Base-by-base conservation (phyloP, 2,113 vertebrate species). In the Phrynosoma platyrhinos region DNA sequence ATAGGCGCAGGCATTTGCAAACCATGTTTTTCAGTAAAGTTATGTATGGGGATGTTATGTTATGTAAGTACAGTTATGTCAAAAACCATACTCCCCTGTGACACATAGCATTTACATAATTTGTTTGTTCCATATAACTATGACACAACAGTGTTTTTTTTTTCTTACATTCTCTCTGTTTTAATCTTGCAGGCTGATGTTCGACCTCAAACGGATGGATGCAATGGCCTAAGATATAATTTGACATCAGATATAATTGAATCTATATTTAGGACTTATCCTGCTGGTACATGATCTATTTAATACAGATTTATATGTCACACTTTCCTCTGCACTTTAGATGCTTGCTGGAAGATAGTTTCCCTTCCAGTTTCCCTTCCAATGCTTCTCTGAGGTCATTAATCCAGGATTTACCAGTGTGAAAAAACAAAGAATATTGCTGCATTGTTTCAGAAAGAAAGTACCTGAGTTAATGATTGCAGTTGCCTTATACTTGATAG, bases 201-300 rank as follows among this genome's bases (percentile, higher is more conserved):
- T 88, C 97, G 99, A 91, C 99, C 99, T 90, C 98, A 99, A 94
- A 99, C 99, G 53, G 99, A 99, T 69, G 99, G 99, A 82, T 99
- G 99, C 95, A 99, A 99, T 27, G 99, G 99, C 69, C 95, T 99
- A 93, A 97, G 98, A 96, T 99, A 99, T 84, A 99, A 99, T 94
- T 96, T 99, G 94, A 99, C 99, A 52, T 97, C 98, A 16, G 99
- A 99, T 95, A 99, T 99, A 86, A 99, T 99, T 86, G 98, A 99
- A 91, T 99, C 99, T 69, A 98, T 99, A 96, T 99, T 99, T 96
- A 98, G 98, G 94, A 99, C 99, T 14, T 99, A 99, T 90, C 99
- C 99, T 90, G 97, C 99, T 97, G 99, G 99, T 99, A 95, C 96
- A 93, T 78, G 64, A 3, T 72, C 9, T 36, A n/a, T 64, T 36